Evolutionary conservation across 2,113 vertebrate genomes (phyloP).

Genomic region (Numida meleagris): DNA sequence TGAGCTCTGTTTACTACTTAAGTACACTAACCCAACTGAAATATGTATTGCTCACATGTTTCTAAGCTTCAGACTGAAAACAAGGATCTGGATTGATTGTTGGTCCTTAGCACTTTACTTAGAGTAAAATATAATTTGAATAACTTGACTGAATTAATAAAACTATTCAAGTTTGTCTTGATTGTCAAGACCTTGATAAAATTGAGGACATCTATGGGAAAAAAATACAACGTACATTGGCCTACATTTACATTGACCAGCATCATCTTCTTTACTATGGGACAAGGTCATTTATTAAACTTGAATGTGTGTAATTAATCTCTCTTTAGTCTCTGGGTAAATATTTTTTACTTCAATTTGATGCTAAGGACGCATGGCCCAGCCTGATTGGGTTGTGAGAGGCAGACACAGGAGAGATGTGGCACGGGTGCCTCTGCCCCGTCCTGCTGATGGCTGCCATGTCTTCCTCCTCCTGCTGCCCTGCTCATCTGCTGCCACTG

Average conservation of each 20-base stretch:
- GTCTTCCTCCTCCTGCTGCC: neutral
- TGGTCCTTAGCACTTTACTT: neutral
- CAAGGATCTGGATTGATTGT: neutral
- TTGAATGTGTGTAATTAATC: neutral
- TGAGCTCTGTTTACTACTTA: neutral
- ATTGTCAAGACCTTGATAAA: neutral
- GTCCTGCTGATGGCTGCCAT: neutral
- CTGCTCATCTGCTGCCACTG: neutral
- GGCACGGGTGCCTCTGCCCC: fast-evolving
- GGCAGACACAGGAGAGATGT: neutral
- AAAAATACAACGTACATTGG: neutral
- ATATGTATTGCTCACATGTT: neutral
- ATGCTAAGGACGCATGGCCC: neutral
- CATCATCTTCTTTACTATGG: neutral
- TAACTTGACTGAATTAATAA: neutral
- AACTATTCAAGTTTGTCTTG: neutral
- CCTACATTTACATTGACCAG: neutral
- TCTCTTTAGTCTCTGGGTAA: neutral
- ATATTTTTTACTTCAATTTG: fast-evolving
- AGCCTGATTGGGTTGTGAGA: too few species aligned
- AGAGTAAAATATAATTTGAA: neutral
- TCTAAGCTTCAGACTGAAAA: neutral
- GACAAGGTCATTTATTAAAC: neutral
- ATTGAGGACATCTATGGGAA: neutral
- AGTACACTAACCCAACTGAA: neutral